Conservation (phyloP, 2,113 vertebrate genomes). For the Bolborhynchus lineola region DNA sequence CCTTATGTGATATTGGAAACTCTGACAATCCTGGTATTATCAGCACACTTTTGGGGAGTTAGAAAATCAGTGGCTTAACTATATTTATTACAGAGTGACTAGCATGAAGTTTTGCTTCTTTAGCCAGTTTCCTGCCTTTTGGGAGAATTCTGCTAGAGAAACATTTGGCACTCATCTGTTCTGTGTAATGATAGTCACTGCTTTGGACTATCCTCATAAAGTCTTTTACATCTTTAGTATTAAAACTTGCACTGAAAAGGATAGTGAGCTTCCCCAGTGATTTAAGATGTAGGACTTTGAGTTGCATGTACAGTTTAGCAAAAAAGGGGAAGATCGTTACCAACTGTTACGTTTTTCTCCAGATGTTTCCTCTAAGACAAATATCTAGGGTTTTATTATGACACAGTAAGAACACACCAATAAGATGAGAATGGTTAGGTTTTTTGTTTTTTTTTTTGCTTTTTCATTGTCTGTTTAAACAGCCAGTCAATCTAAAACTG, state of each 20-base stretch:
- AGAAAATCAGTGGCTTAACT: background rate
- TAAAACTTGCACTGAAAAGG: conserved; percentile 9
- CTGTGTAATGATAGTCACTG: background rate
- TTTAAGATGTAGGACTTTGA: background rate
- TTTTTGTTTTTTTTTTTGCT: accelerated
- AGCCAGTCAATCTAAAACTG: background rate
- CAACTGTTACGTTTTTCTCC: conserved; percentile 22
- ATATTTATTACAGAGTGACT: background rate
- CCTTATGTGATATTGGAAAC: background rate
- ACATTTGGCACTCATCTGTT: background rate
- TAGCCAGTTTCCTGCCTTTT: background rate
- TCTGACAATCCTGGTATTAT: background rate
- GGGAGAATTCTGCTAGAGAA: background rate
- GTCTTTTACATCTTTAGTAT: background rate
- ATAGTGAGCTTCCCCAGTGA: background rate
- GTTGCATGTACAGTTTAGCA: background rate
- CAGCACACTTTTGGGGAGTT: background rate
- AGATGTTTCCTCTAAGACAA: conserved; percentile 69
- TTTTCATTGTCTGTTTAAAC: background rate
- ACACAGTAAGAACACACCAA: background rate
- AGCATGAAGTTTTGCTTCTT: background rate
- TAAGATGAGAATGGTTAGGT: background rate
- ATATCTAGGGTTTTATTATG: conserved; percentile 52
- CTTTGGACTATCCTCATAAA: background rate
- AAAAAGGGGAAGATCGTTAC: conserved; percentile 54